A percentile compares a stretch with the other conserved stretches of the same genome.
These are phyloP conservation scores for Gambusia holbrooki DNA, from an alignment of 2,113 vertebrate species.

Conservation along the genomic window DNA sequence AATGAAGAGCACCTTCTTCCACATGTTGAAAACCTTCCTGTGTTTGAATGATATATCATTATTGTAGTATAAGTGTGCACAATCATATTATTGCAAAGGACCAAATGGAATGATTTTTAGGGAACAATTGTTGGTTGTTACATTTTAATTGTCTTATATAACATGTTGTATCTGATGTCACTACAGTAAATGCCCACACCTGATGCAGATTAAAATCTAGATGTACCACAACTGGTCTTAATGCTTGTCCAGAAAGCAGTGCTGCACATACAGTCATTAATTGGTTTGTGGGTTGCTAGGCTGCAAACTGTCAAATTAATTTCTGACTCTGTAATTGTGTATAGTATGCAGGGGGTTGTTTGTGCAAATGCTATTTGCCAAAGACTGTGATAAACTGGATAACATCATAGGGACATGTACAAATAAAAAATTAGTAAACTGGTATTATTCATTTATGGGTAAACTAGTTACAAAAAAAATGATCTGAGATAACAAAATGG, in stretches of 20 bases:
- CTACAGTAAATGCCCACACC: not conserved
- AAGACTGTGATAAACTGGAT: not conserved
- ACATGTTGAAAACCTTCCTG: no score
- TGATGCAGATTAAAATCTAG: not conserved
- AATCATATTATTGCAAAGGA: no score
- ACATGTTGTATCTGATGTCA: no score
- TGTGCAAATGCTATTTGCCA: not conserved
- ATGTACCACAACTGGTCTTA: slow-evolving; percentile 3
- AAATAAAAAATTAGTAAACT: not conserved
- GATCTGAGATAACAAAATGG: no score
- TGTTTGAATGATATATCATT: no score
- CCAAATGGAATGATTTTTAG: no score
- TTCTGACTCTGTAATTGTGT: not conserved
- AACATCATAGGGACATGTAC: not conserved
- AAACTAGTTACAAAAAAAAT: not conserved
- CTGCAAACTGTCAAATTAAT: not conserved
- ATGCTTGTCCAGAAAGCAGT: not conserved
- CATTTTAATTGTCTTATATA: no score
- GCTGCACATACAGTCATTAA: not conserved
- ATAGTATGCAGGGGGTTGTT: not conserved
- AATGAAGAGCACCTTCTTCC: no score
- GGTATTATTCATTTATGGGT: not conserved
- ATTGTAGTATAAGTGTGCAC: no score
- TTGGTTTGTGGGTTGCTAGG: not conserved
- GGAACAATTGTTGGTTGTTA: no score